Evolutionary conservation across 2,888 invertebrate genomes (phyloP).

Genomic region (Zygogramma bicolorata): DNA sequence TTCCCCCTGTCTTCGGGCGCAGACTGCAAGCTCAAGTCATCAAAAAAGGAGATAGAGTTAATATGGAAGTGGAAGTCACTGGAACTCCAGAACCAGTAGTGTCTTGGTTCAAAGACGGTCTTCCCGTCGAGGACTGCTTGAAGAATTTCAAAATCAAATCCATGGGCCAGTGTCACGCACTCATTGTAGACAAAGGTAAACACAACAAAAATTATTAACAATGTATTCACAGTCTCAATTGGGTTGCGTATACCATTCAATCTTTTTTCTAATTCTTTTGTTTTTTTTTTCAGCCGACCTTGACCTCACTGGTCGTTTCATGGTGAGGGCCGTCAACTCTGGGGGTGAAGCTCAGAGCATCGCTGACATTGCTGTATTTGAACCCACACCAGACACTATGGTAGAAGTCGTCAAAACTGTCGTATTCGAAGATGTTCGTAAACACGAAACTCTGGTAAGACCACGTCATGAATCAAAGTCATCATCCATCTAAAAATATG

Average conservation of each 20-base stretch:
- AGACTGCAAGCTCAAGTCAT: conserved; percentile 82
- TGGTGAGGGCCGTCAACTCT: conserved; percentile 79
- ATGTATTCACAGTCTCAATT: no score
- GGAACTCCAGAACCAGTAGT: conserved; percentile 82
- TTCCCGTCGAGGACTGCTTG: conserved; percentile 71
- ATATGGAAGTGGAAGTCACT: conserved; percentile 83
- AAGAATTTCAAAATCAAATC: conserved; percentile 71
- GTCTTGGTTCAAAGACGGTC: conserved; percentile 80
- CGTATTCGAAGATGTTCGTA: conserved; percentile 71
- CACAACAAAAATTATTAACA: not conserved
- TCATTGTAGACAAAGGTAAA: conserved; percentile 80
- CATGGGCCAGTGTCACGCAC: conserved; percentile 76
- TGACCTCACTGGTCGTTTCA: conserved; percentile 81
- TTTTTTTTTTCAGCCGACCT: conserved; percentile 72
- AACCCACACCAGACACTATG: conserved; percentile 77
- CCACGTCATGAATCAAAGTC: not conserved
- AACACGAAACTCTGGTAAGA: conserved; percentile 67
- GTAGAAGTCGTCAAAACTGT: conserved; percentile 77
- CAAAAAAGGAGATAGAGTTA: conserved; percentile 77
- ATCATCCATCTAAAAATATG: conserved; percentile 31
- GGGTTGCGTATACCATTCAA: no score
- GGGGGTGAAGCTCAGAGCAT: conserved; percentile 87
- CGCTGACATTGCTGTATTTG: conserved; percentile 81
- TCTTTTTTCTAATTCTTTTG: no score
- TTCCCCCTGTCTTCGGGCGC: conserved; percentile 84